Conservation (phyloP, 1,140 invertebrate species). For the Atopsyche davidsoni region DNA sequence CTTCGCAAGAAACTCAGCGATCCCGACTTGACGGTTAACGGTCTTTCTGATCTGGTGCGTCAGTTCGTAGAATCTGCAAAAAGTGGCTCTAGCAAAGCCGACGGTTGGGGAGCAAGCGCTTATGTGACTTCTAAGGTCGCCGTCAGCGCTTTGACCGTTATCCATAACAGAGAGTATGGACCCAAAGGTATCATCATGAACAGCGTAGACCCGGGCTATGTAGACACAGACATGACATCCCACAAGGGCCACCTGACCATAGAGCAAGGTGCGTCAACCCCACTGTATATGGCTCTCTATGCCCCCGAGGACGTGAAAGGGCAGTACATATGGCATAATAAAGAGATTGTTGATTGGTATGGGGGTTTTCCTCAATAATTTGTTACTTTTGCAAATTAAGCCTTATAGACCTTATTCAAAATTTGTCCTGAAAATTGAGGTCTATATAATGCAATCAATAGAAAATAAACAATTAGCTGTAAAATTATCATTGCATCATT, state of each 20-base stretch:
- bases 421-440: too few species aligned
- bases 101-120: constrained; percentile 58
- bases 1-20: constrained; percentile 48
- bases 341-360: constrained; percentile 39
- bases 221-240: constrained; percentile 67
- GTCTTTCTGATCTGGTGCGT: constrained; percentile 55
- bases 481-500: too few species aligned
- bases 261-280: constrained; percentile 52
- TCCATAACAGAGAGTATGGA: constrained; percentile 59
- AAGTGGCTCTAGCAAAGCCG: constrained; percentile 34
- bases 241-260: constrained; percentile 60
- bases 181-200: constrained; percentile 60
- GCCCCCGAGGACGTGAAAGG: constrained; percentile 39
- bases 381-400: too few species aligned
- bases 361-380: neutral
- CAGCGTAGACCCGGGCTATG: constrained; percentile 61
- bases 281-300: constrained; percentile 41
- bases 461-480: too few species aligned
- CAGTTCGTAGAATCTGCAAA: constrained; percentile 55
- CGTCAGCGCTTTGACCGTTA: constrained; percentile 55
- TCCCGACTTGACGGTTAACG: constrained; percentile 49
- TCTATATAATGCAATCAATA: too few species aligned
- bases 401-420: too few species aligned
- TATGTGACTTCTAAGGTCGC: constrained; percentile 70
- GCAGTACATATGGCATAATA: constrained; percentile 42